Evolutionary conservation across 2,888 invertebrate species (phyloP), one percentile per base, ranked within the genome.

Genomic region (Mycalesis mineus): DNA sequence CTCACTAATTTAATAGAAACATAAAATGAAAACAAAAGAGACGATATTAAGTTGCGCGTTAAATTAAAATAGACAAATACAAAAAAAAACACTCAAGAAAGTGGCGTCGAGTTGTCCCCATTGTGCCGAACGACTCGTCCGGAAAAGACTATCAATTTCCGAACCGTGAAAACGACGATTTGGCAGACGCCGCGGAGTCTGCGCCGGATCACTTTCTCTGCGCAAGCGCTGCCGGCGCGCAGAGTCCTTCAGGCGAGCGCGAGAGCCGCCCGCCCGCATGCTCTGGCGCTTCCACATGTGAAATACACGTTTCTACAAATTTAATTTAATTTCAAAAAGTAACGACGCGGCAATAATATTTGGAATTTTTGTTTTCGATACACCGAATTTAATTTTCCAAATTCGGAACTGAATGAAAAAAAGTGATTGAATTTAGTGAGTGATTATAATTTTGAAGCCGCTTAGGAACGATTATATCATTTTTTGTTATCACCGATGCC

Each of bases 131-230:
- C 75, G 74, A 77, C 66, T 77, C 73, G 77, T 81, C 75, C 79
- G 84, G 82, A 84, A 88, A 84, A 85, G 80, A 75, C 70, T 73
- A 78, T 82, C 72, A 77, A 80, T 86, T 84, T 80, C 69, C 76
- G 79, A 78, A 78, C 78, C 85, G 80, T 84, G 84, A 86, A 88
- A 85, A 84, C 80, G 75, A 66, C 75, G 75, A 80, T 83, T 87
- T 85, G 88, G 85, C 86, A 88, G 88, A 84, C 88, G 84, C 78
- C 85, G 78, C 80, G 78, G 84, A 87, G 88, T 88, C 88, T 88
- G 87, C 79, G 80, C 82, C 71, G 76, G 79, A 81, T 72, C 78
- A 87, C 88, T 88, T 88, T 88, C 88, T 85, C 88, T 81, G 86
- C 80, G 80, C 80, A 72, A 73, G 74, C 76, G 69, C 75, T 74